Base-by-base conservation (phyloP, 2,888 invertebrate genomes). In the Cheilosia impressa region DNA sequence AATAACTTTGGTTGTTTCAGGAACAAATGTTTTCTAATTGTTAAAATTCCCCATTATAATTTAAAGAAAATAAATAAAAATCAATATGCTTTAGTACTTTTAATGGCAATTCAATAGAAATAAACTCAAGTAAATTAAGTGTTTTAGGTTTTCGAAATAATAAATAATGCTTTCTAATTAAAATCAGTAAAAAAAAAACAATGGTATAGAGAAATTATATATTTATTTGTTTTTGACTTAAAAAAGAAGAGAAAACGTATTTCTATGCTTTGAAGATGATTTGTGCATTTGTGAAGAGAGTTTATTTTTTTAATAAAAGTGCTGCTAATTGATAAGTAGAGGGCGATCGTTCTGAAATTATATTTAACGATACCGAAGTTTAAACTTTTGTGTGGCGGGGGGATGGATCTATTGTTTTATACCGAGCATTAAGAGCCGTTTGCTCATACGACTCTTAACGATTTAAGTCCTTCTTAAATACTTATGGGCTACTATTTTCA, bases 1-100 rank as follows among this genome's bases (percentile, higher is more conserved):
- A 83, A 87, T 81, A 88, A 85, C 90, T 92, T 92, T 91, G 92
- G 92, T 92, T 92, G 92, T 92, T 92, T 92, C 91, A 90, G 91
- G 90, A 89, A 89, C 87, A 89, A 88, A 88, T 81, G 88, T 77
- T 87, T 79, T 87, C 60, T 85, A 58, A 81, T 87, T 80, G n/a
- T 71, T 76, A 75, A 82, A 83, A 80, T 79, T 87, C 76, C 81
- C 85, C 81, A 76, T 77, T 41, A 78, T 85, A 45, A 87, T 52
- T 52, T 38, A 38, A 38, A 38, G 13, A 13, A 38, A 4, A 38
- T 0, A 38, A 13, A 38, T 27, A 27, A 5, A 13, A 66, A 52
- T 47, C 63, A 78, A 62, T 73, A 81, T 82, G 87, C 77, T 78
- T 75, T 45, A 52, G 52, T 81, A 77, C 72, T 87, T 87, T 80